Conservation (phyloP, 2,797 vertebrate species). For the Urosaurus nigricauda region DNA sequence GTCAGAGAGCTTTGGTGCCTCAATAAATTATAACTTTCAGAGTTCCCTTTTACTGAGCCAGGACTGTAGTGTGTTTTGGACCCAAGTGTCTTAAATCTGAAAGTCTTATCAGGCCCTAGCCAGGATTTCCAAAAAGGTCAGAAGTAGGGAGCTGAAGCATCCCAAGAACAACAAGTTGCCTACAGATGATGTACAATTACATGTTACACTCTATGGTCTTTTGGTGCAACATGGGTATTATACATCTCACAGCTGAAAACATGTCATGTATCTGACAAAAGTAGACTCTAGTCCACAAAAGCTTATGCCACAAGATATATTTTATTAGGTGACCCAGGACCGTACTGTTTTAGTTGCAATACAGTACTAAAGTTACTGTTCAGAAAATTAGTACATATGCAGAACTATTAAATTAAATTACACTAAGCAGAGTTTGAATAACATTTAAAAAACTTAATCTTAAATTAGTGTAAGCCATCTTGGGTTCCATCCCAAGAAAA, state of each 20-base stretch:
- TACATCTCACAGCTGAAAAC: not conserved
- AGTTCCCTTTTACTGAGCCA: too few species aligned
- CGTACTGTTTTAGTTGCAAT: not conserved
- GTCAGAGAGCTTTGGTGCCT: too few species aligned
- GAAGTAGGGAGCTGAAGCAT: too few species aligned
- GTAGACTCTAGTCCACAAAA: not conserved
- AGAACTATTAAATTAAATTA: fast-evolving
- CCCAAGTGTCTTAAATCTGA: not conserved
- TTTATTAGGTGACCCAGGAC: not conserved
- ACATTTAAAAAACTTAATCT: too few species aligned
- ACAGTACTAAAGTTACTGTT: not conserved
- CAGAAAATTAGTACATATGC: not conserved
- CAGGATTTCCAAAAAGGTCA: too few species aligned
- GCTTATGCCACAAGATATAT: not conserved
- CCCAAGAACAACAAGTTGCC: too few species aligned
- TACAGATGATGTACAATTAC: not conserved
- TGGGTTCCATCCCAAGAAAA: too few species aligned
- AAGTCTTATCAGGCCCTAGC: not conserved
- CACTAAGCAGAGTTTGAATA: not conserved
- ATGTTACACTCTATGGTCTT: not conserved
- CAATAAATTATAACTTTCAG: too few species aligned
- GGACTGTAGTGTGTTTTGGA: too few species aligned
- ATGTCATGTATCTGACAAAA: not conserved
- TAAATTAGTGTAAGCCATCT: too few species aligned
- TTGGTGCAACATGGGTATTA: too few species aligned